Conservation (phyloP, 2,888 invertebrate species). For the Cephus runcator region DNA sequence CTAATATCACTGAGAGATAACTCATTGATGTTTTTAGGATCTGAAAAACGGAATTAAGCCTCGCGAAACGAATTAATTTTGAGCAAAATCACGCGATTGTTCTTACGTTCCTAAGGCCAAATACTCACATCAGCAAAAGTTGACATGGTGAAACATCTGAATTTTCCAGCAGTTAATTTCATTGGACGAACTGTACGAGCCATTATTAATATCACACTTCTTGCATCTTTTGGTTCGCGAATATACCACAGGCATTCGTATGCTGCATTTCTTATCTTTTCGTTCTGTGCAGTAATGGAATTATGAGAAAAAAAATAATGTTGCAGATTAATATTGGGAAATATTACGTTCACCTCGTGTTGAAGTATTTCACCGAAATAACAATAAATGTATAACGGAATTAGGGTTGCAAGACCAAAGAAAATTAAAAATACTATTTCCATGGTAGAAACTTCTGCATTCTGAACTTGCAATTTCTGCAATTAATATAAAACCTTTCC, state of each 20-base stretch:
- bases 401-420: slow-evolving; percentile 22
- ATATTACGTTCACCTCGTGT: slow-evolving; percentile 17
- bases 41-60: slow-evolving; percentile 19
- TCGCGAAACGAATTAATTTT: background rate
- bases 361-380: slow-evolving; percentile 41
- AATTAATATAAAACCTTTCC: background rate
- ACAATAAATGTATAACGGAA: slow-evolving; percentile 40
- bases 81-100: background rate
- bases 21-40: slow-evolving; percentile 41
- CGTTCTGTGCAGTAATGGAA: slow-evolving; percentile 32
- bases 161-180: slow-evolving; percentile 48
- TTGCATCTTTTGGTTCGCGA: slow-evolving; percentile 26
- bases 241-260: slow-evolving; percentile 44
- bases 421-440: slow-evolving; percentile 29
- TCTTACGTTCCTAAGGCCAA: background rate
- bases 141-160: slow-evolving; percentile 40
- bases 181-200: slow-evolving; percentile 37
- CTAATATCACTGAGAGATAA: slow-evolving; percentile 40
- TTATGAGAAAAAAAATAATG: no score
- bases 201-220: slow-evolving; percentile 33
- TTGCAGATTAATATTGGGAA: no score
- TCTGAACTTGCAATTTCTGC: background rate
- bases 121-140: slow-evolving; percentile 38
- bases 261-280: slow-evolving; percentile 31
- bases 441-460: background rate